Evolutionary conservation across 2,888 invertebrate genomes (phyloP), one percentile per base, ranked within the genome.

Genomic region (Sepioteuthis lessoniana): DNA sequence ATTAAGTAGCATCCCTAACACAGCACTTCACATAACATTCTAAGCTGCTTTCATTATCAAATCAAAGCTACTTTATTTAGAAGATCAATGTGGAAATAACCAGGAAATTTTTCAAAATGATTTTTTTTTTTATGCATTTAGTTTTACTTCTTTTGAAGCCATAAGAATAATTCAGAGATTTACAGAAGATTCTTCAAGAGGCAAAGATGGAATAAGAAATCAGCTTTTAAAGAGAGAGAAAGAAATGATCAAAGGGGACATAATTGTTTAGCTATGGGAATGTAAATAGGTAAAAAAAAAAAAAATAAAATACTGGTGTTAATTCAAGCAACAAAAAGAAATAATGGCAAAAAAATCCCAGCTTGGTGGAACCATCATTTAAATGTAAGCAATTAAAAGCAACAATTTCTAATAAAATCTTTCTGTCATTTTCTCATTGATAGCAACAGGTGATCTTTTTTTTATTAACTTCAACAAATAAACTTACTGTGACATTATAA

Each of bases 41-140:
- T 25, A 55, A 55, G 55, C 55, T 55, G 55, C 25, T 55, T 21
- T 25, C 25, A 25, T 25, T 2, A 55, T 55, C 25, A 55, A 55
- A 25, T 55, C 19, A 50, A 50, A 50, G 19, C 4, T 50, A 47
- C 50, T 50, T 50, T 21, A 50, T 16, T 50, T 21, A 50, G 50
- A 50, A 47, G 16, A 50, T 55, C 21, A 55, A 21, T 55, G 25
- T 55, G 21, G 25, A 55, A 25, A 55, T 55, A 76, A n/a, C 8
- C 76, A n/a, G 76, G n/a, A 76, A 31, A 76, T 76, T 35, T 76
- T 76, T n/a, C 16, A 35, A 76, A 76, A n/a, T 4, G 28, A 2
- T n/a, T 7, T 76, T 35, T 76, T 76, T 76, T 76, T 92, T 92
- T n/a, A 92, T 92, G 7, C 16, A 92, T 47, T 92, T 92, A 46